Conservation (phyloP, 1,140 invertebrate species). For the Maconellicoccus hirsutus region DNA sequence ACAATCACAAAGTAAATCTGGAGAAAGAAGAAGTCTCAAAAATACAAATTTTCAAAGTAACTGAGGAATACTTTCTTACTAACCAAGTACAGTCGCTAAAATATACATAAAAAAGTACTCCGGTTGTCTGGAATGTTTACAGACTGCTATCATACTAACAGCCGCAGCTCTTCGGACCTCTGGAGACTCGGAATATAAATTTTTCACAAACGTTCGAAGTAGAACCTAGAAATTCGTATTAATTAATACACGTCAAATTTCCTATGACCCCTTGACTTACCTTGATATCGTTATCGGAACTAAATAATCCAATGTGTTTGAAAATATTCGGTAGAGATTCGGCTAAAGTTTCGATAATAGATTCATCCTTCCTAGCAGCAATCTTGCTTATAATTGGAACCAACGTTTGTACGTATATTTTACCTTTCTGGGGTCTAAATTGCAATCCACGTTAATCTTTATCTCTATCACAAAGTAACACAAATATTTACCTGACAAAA, state of each 20-base stretch:
- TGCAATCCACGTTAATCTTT: too few relatives aligned
- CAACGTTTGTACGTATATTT: conserved; percentile 60
- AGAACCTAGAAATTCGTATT: conserved; percentile 39
- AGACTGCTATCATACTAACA: conserved; percentile 48
- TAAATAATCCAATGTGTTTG: conserved; percentile 54
- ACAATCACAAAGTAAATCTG: conserved; percentile 29
- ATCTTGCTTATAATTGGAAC: conserved; percentile 56
- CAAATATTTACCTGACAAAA: conserved; percentile 37
- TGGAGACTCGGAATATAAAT: conserved; percentile 46
- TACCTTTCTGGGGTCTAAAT: conserved; percentile 55
- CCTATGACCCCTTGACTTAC: conserved; percentile 34
- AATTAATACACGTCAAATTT: conserved; percentile 19
- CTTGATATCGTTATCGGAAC: conserved; percentile 60
- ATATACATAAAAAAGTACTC: conserved; percentile 47
- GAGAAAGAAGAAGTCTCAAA: neutral
- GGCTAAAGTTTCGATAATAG: conserved; percentile 57
- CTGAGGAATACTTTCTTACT: conserved; percentile 18
- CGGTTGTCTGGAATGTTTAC: conserved; percentile 49
- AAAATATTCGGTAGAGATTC: conserved; percentile 55
- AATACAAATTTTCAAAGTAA: neutral
- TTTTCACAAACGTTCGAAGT: conserved; percentile 51
- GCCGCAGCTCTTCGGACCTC: conserved; percentile 50
- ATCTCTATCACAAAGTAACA: neutral
- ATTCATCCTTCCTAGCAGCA: conserved; percentile 53
- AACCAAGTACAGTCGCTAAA: conserved; percentile 41